Evolutionary conservation across 2,797 vertebrate genomes (phyloP).

Genomic region (Otolemur crassicaudatus): DNA sequence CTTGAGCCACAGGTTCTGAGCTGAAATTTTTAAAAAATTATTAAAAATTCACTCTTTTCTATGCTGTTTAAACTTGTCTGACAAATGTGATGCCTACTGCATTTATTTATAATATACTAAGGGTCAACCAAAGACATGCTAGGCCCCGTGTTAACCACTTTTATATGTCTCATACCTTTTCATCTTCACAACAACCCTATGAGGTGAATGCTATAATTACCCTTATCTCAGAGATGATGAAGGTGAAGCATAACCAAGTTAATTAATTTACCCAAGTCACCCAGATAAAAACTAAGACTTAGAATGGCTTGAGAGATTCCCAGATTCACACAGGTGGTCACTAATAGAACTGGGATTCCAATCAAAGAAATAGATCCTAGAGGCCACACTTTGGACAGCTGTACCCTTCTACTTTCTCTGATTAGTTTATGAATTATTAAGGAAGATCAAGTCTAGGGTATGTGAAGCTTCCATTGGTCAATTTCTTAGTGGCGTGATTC

Average conservation of each 20-base stretch:
- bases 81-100: not conserved
- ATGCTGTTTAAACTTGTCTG: not conserved
- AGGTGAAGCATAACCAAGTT: not conserved
- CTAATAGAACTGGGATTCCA: not conserved
- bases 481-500: not conserved
- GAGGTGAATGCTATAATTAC: not conserved
- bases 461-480: not conserved
- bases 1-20: no score
- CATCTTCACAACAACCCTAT: not conserved
- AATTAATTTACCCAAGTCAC: constrained; percentile 2
- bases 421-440: constrained; percentile 30
- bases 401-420: not conserved
- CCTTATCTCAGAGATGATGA: not conserved
- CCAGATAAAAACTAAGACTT: not conserved
- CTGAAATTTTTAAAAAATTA: no score
- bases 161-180: not conserved
- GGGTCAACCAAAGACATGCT: not conserved
- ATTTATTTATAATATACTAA: constrained; percentile 42
- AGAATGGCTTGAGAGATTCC: not conserved
- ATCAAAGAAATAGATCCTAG: not conserved
- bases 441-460: not conserved
- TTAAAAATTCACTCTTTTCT: constrained; percentile 8
- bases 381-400: not conserved
- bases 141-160: not conserved
- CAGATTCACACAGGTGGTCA: not conserved